Conservation (phyloP, 1,140 invertebrate species). For the Zaprionus camerounensis region DNA sequence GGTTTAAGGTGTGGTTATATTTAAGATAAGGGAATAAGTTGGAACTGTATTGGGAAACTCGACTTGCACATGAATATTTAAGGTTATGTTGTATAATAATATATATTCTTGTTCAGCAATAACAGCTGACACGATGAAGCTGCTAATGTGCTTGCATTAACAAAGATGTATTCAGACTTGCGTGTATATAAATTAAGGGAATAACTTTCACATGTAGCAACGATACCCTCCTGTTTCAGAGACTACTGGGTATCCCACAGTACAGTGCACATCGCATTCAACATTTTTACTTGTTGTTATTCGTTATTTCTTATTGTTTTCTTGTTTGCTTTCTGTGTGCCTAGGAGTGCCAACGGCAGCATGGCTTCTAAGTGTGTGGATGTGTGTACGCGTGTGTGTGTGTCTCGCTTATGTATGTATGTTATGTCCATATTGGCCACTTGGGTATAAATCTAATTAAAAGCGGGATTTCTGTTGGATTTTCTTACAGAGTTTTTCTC, state of each 20-base stretch:
- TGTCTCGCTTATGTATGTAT: conserved; percentile 8
- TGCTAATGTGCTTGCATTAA: no score
- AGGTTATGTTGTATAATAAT: no score
- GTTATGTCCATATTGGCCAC: conserved; percentile 60
- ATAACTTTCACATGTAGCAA: no score
- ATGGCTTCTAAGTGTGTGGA: background rate
- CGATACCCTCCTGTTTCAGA: no score
- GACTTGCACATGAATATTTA: no score
- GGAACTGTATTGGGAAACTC: no score
- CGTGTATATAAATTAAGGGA: no score
- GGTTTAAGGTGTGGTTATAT: no score
- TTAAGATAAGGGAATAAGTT: no score
- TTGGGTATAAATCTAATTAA: conserved; percentile 79
- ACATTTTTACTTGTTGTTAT: conserved; percentile 5
- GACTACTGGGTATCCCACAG: background rate
- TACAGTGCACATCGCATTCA: background rate
- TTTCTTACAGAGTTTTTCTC: conserved; percentile 43
- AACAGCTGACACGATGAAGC: no score
- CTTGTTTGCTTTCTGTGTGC: conserved; percentile 31
- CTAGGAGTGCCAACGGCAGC: conserved; percentile 32
- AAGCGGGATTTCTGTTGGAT: conserved; percentile 66
- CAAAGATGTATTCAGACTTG: no score
- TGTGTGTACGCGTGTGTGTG: background rate
- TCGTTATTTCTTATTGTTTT: conserved; percentile 31
- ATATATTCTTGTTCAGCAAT: no score